Conservation (phyloP, 2,888 invertebrate species). For the Campoletis raptor region DNA sequence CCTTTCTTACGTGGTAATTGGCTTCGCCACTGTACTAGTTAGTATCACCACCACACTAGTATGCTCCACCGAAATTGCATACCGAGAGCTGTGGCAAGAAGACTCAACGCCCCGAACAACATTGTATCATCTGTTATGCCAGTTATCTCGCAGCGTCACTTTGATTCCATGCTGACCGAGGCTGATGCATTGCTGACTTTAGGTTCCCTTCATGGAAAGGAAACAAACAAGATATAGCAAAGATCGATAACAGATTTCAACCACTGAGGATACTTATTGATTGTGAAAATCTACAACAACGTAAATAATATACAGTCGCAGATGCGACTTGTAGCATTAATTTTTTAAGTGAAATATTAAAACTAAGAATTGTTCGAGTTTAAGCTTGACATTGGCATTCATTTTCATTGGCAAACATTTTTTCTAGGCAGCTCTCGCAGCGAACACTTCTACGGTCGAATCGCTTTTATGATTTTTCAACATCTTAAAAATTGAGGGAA, state of each 20-base stretch:
- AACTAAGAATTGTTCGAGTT: not conserved
- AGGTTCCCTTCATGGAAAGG: conserved; percentile 25
- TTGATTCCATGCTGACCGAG: conserved; percentile 52
- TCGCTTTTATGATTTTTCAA: not conserved
- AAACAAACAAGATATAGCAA: conserved; percentile 30
- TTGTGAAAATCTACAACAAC: not conserved
- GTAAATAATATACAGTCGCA: not conserved
- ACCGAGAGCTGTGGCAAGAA: conserved; percentile 64
- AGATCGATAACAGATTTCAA: conserved; percentile 48
- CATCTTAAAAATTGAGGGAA: no score
- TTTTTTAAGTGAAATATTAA: not conserved
- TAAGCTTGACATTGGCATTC: not conserved
- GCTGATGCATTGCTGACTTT: conserved; percentile 33
- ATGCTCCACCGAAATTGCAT: conserved; percentile 75
- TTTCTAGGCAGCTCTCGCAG: no score
- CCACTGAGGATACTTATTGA: conserved; percentile 32
- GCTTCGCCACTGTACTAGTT: conserved; percentile 66
- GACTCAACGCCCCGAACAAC: conserved; percentile 62
- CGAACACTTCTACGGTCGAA: no score
- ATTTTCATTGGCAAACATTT: not conserved
- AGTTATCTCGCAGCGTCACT: conserved; percentile 64
- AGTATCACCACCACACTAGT: conserved; percentile 62
- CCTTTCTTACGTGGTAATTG: conserved; percentile 79
- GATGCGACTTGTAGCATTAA: not conserved
- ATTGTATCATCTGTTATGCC: conserved; percentile 67